These are phyloP conservation scores for Aplodontia rufa DNA, from an alignment of 2,113 vertebrate species.

Conservation along the genomic window DNA sequence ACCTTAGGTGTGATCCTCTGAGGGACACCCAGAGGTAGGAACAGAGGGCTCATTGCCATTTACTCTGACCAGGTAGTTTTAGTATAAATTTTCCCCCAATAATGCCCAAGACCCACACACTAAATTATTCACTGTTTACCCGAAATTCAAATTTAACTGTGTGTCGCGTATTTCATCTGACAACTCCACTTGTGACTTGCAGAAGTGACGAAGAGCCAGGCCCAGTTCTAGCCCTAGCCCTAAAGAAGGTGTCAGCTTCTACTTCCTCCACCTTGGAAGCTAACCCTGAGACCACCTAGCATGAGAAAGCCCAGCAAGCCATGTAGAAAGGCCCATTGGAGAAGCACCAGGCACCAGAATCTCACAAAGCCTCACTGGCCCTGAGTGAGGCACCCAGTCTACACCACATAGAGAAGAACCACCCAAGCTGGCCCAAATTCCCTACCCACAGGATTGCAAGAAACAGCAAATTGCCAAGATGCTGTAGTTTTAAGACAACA, in stretches of 20 bases:
- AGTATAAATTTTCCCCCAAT: not conserved
- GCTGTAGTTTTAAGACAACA: not conserved
- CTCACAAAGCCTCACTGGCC: rapidly evolving
- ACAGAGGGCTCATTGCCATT: not conserved
- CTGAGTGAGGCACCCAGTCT: not conserved
- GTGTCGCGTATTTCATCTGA: not conserved
- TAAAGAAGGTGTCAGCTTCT: not conserved
- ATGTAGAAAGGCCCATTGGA: rapidly evolving
- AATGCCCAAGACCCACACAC: not conserved
- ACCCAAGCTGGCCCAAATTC: not conserved
- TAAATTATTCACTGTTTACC: not conserved
- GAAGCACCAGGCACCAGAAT: not conserved
- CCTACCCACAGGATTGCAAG: not conserved
- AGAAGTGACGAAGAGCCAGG: not conserved
- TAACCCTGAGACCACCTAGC: not conserved
- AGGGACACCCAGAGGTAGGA: rapidly evolving
- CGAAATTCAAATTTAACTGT: not conserved
- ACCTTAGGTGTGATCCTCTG: not conserved
- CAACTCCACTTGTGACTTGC: not conserved
- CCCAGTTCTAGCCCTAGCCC: not conserved
- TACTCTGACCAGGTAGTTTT: not conserved
- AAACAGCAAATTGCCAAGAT: not conserved
- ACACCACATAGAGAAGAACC: not conserved
- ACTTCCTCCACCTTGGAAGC: not conserved
- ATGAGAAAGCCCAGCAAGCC: not conserved